Conservation (phyloP, 2,888 invertebrate species). For the Amiota minor region DNA sequence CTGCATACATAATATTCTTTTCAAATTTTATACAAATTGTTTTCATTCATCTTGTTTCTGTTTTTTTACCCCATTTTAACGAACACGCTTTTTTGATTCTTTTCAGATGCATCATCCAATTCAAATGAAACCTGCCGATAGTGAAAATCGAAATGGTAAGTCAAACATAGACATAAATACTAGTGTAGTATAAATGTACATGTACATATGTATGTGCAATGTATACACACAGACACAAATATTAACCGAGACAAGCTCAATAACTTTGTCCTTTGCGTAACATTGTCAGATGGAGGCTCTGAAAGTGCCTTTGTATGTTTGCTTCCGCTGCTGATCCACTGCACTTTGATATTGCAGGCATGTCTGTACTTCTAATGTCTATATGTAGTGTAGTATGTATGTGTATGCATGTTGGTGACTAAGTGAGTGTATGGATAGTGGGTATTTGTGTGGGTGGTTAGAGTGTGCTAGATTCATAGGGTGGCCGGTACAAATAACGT, state of each 20-base stretch:
- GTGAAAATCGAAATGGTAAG: conserved; percentile 99
- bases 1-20: conserved; percentile 19
- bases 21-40: conserved; percentile 13
- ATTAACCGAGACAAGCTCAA: conserved; percentile 3
- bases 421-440: neutral
- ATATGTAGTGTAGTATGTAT: neutral
- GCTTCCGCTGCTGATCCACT: neutral
- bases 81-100: conserved; percentile 59
- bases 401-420: neutral
- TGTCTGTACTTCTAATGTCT: neutral
- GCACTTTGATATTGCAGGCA: conserved; percentile 18
- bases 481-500: neutral
- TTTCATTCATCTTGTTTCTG: conserved; percentile 2
- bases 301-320: conserved; percentile 19
- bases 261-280: conserved; percentile 23
- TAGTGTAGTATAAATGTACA: conserved; percentile 20
- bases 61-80: conserved; percentile 21
- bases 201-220: conserved; percentile 15
- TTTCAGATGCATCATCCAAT: conserved; percentile 99
- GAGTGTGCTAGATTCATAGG: too few relatives aligned
- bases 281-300: neutral
- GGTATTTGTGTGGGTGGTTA: conserved; percentile 8
- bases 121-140: conserved; percentile 99
- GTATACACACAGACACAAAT: neutral
- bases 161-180: conserved; percentile 57